phyloP scores from a whole-genome alignment of 2,113 vertebrate genomes.

The Atractosteus spatula region DNA sequence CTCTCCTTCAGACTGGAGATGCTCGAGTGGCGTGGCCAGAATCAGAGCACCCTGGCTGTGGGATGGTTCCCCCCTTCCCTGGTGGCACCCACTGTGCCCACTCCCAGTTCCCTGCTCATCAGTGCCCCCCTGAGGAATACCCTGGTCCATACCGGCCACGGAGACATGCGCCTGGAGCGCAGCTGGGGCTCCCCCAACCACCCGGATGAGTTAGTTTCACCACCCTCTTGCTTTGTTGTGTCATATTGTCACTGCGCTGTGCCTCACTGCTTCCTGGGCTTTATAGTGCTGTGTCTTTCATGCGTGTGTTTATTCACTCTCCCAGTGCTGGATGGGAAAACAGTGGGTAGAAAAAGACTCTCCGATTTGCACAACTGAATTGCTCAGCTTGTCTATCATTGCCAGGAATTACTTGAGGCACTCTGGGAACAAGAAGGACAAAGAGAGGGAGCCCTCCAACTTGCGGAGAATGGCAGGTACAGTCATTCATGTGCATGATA shows the following conservation, averaged over 20 bases:
- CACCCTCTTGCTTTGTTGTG: background rate
- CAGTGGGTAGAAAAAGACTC: no score
- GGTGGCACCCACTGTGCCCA: constrained; percentile 15
- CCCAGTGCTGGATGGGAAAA: no score
- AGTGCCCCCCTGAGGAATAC: constrained; percentile 61
- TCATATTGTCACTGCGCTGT: background rate
- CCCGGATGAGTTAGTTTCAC: constrained; percentile 60
- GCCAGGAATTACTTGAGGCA: constrained; percentile 26
- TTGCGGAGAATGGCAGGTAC: constrained; percentile 57
- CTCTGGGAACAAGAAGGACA: constrained; percentile 23
- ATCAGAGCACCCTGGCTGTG: constrained; percentile 66
- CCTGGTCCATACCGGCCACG: constrained; percentile 59
- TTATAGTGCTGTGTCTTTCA: background rate
- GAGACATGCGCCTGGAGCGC: constrained; percentile 48
- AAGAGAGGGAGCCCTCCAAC: constrained; percentile 54
- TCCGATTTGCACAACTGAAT: no score
- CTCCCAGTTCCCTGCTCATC: constrained; percentile 35
- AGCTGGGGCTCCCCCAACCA: constrained; percentile 54
- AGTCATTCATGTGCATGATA: no score
- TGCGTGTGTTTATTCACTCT: no score
- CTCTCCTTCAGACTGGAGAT: constrained; percentile 59
- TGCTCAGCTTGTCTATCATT: no score
- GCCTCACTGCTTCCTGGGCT: background rate
- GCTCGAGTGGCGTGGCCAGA: constrained; percentile 81
- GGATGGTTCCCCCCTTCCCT: constrained; percentile 72